A percentile compares a stretch with the other conserved stretches of the same genome.
phyloP scores from a whole-genome alignment of 1,140 invertebrate species.

The Chymomyza costata region DNA sequence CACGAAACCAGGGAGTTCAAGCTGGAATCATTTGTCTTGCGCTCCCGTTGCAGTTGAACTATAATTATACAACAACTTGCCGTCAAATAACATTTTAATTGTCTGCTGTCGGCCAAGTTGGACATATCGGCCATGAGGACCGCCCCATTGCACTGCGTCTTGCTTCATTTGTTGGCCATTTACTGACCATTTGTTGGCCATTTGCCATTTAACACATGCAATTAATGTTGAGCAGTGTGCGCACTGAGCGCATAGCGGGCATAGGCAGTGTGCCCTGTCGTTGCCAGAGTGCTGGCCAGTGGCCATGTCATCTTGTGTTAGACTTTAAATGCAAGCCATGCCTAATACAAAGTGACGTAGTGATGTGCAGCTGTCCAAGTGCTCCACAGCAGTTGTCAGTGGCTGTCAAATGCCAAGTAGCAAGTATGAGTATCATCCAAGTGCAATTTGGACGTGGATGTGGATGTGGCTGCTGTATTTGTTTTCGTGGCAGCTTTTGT shows the following conservation, averaged over 20 bases:
- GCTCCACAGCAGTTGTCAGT: conserved; percentile 18
- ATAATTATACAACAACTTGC: too few relatives aligned
- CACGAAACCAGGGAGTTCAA: too few relatives aligned
- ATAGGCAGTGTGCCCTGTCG: conserved; percentile 14
- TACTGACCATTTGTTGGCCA: conserved; percentile 28
- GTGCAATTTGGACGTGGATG: background rate
- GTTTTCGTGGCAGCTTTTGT: background rate
- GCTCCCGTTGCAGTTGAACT: too few relatives aligned
- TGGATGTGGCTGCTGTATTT: conserved; percentile 8
- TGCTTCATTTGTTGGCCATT: conserved; percentile 27
- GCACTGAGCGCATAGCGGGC: conserved; percentile 22
- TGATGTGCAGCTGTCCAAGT: conserved; percentile 37
- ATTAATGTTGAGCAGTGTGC: too few relatives aligned
- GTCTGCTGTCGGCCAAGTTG: conserved; percentile 12
- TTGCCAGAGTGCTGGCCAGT: background rate
- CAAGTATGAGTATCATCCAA: too few relatives aligned
- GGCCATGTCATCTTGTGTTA: too few relatives aligned
- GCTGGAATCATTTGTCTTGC: too few relatives aligned
- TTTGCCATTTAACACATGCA: conserved; percentile 42
- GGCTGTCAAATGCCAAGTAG: conserved; percentile 8
- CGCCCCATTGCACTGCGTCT: background rate
- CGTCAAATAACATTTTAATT: conserved; percentile 43
- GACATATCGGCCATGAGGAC: too few relatives aligned
- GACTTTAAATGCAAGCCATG: conserved; percentile 12
- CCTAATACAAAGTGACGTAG: conserved; percentile 31